Conservation (phyloP, 2,113 vertebrate species). For the Chaetops frenatus region DNA sequence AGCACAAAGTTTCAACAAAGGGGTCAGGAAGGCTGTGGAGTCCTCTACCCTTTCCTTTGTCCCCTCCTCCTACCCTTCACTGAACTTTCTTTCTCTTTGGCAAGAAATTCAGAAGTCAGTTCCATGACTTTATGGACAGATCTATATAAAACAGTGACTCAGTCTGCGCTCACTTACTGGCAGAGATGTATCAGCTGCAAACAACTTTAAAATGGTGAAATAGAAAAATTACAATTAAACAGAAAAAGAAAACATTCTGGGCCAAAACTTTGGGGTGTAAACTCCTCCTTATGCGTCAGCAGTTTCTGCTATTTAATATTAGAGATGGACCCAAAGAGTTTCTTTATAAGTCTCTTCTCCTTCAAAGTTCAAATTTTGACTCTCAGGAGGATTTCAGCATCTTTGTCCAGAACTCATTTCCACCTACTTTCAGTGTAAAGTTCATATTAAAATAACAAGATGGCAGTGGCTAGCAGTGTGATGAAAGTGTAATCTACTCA, state of each 20-base stretch:
- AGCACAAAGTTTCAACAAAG: neutral
- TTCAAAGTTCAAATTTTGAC: neutral
- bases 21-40: neutral
- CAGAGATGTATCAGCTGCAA: constrained; percentile 11
- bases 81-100: constrained; percentile 5
- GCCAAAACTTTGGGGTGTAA: neutral
- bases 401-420: neutral
- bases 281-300: neutral
- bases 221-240: constrained; percentile 13
- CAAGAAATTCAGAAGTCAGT: constrained; percentile 12
- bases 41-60: neutral
- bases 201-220: constrained; percentile 8
- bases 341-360: neutral
- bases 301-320: neutral
- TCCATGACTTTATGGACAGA: constrained; percentile 29
- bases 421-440: neutral
- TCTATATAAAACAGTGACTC: constrained; percentile 35
- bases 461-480: neutral
- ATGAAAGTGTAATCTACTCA: neutral
- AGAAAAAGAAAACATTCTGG: neutral
- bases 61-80: neutral
- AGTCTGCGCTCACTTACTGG: constrained; percentile 33
- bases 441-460: neutral
- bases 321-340: neutral
- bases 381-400: neutral